Evolutionary conservation across 2,888 invertebrate species (phyloP).

Genomic region (Brachylomia viminalis): DNA sequence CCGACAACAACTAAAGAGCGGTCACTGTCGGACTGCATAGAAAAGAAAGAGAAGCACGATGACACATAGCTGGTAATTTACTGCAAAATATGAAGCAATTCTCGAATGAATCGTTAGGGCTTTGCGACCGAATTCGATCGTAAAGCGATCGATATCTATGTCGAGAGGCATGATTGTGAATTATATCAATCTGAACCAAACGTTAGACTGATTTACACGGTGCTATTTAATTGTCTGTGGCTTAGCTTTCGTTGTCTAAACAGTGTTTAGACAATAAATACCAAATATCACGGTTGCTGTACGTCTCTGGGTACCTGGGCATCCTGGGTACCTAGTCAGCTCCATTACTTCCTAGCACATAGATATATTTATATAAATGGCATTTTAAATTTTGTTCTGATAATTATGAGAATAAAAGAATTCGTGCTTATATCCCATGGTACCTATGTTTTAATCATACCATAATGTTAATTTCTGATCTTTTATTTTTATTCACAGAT

Average conservation of each 20-base stretch:
- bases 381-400: background rate
- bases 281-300: background rate
- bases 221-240: too few species aligned
- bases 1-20: too few species aligned
- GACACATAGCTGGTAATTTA: too few species aligned
- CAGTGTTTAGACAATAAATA: too few species aligned
- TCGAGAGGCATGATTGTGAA: too few species aligned
- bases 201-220: background rate
- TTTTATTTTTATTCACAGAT: constrained; percentile 36
- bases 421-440: background rate
- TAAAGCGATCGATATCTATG: too few species aligned
- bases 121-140: too few species aligned
- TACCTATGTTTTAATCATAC: background rate
- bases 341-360: background rate
- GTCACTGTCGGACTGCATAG: too few species aligned
- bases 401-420: background rate
- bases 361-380: background rate
- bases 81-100: too few species aligned
- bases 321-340: background rate
- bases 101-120: too few species aligned
- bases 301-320: background rate
- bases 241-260: too few species aligned
- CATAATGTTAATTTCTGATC: background rate
- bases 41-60: too few species aligned
- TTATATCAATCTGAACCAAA: background rate